Evolutionary conservation across 1,140 invertebrate species (phyloP), one percentile per base, ranked within the genome.

Genomic region (Trinorchestia longiramus): DNA sequence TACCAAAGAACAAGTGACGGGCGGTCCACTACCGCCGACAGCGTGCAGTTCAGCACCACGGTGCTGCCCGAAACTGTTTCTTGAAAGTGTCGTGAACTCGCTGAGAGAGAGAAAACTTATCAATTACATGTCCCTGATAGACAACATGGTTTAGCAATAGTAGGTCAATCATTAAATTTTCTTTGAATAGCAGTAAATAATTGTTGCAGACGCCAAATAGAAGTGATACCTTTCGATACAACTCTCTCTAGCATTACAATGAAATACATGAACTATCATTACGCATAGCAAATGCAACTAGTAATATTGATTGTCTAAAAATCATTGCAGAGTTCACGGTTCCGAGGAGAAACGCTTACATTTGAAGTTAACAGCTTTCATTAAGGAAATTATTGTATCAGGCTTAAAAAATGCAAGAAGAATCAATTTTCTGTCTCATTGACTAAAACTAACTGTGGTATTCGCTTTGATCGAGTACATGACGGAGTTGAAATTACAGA

Each of bases 1-100:
- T 94, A 94, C 92, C 92, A 94, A 6, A 94, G 92, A 23, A 94
- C 92, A 11, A 94, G 44, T 40, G 92, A 94, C 43, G 92, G 92
- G 1, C 92, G 6, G 92, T 94, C 92, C 40, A 94, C 19, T 6
- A 94, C 92, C 0, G 92, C 43, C 4, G 92, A 45, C 44, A 94
- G 41, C 43, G 43, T 94, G 44, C 92, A 94, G 92, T 94, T 44
- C 3, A 94, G 92, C 43, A 94, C 40, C 43, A 43, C 92, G 3
- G 44, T 94, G 44, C 92, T 94, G 43, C 92, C 92, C 6, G 92
- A 94, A 0, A 94, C 92, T 11, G 92, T 44, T n/a, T 94, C 92
- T 45, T 43, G 8, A 36, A 45, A 94, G 44, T 94, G 44, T 3
- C 92, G 43, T 17, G 43, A 40, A n/a, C 92, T 94, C 44, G 92